Evolutionary conservation across 1,140 invertebrate genomes (phyloP).

Genomic region (Parasteatoda tepidariorum): DNA sequence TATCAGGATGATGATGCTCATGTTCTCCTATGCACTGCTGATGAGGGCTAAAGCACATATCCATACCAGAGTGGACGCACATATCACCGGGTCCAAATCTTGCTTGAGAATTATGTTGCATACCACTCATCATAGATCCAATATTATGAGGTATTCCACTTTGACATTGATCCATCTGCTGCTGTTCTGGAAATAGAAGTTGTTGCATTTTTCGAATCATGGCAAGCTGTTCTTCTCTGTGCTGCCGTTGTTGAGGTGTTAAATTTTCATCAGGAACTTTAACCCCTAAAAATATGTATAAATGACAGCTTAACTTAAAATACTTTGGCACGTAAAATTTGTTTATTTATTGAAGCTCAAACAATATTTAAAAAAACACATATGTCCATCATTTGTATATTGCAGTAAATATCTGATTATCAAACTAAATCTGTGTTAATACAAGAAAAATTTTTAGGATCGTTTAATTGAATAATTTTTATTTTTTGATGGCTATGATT

Average conservation of each 20-base stretch:
- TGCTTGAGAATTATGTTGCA: slow-evolving; percentile 61
- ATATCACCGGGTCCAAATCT: slow-evolving; percentile 54
- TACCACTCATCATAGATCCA: slow-evolving; percentile 63
- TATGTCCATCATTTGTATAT: too few relatives aligned
- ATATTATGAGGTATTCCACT: slow-evolving; percentile 32
- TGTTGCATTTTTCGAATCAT: slow-evolving; percentile 92
- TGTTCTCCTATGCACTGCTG: slow-evolving; percentile 58
- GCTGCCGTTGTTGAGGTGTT: slow-evolving; percentile 93
- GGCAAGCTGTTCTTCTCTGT: slow-evolving; percentile 90
- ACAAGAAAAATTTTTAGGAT: too few relatives aligned
- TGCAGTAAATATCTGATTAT: too few relatives aligned
- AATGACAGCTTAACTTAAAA: neutral
- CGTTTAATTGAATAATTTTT: too few relatives aligned
- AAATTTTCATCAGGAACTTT: slow-evolving; percentile 94
- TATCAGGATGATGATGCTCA: slow-evolving; percentile 54
- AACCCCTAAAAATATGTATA: slow-evolving; percentile 69
- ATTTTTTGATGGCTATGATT: too few relatives aligned
- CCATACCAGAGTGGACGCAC: slow-evolving; percentile 58
- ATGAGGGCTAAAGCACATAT: slow-evolving; percentile 52
- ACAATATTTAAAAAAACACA: too few relatives aligned
- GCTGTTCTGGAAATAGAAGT: slow-evolving; percentile 79
- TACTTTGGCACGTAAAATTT: too few relatives aligned
- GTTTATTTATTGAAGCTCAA: too few relatives aligned
- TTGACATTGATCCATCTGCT: slow-evolving; percentile 55
- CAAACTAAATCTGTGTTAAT: too few relatives aligned